Evolutionary conservation across 1,140 invertebrate species (phyloP).

Genomic region (Drosophila ohnishii): DNA sequence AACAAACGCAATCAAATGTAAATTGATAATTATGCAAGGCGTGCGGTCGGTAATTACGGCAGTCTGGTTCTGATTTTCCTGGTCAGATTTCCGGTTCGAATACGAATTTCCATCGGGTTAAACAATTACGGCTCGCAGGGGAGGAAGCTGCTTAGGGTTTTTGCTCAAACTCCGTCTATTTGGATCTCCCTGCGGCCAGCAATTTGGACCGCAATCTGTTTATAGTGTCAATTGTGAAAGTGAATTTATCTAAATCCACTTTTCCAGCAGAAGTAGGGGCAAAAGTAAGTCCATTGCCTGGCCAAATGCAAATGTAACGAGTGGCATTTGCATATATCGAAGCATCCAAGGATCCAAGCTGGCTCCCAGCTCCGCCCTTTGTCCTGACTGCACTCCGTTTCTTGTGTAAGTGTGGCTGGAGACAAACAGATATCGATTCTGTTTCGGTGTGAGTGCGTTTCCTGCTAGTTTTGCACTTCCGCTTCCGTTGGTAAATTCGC

Average conservation of each 20-base stretch:
- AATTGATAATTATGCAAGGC: constrained; percentile 55
- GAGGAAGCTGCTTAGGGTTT: constrained; percentile 2
- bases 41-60: constrained; percentile 37
- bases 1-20: constrained; percentile 44
- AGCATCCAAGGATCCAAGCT: constrained; percentile 21
- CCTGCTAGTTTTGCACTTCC: constrained; percentile 58
- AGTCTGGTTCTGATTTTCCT: constrained; percentile 28
- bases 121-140: constrained; percentile 4
- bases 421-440: constrained; percentile 68
- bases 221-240: constrained; percentile 77
- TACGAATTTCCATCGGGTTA: neutral
- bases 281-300: constrained; percentile 36
- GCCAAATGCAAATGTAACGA: constrained; percentile 71
- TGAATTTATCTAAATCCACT: constrained; percentile 75
- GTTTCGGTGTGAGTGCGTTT: constrained; percentile 38
- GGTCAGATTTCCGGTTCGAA: neutral
- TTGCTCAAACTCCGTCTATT: constrained; percentile 30
- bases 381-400: constrained; percentile 4
- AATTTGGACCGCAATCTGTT: constrained; percentile 75
- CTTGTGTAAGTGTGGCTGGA: constrained; percentile 29
- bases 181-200: constrained; percentile 44
- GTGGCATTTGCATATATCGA: constrained; percentile 67
- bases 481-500: constrained; percentile 69
- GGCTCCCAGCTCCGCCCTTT: neutral
- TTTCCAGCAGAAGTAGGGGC: constrained; percentile 23